Evolutionary conservation across 2,113 vertebrate species (phyloP).

Genomic region (Callipepla squamata): DNA sequence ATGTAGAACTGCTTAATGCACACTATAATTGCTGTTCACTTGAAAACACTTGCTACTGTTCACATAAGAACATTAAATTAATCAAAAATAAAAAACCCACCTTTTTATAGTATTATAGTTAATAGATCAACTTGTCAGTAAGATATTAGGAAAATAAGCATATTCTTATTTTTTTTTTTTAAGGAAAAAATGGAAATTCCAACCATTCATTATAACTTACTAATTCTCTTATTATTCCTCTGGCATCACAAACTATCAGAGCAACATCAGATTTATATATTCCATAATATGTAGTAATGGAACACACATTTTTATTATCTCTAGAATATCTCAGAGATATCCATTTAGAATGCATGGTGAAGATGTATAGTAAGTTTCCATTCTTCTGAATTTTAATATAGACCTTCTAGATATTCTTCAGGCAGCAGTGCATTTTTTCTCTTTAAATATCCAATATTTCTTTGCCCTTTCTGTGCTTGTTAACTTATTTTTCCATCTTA

Average conservation of each 20-base stretch:
- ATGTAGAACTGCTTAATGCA: background rate
- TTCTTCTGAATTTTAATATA: background rate
- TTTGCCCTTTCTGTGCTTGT: background rate
- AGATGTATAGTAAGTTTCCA: background rate
- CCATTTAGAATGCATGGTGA: background rate
- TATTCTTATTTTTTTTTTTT: background rate
- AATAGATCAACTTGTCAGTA: background rate
- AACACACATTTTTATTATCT: background rate
- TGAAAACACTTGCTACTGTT: background rate
- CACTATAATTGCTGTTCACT: background rate
- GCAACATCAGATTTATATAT: background rate
- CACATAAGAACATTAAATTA: background rate
- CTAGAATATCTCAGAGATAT: background rate
- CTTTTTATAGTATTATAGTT: background rate
- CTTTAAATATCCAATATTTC: background rate
- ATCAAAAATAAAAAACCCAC: background rate
- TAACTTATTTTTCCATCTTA: background rate
- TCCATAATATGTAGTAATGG: background rate
- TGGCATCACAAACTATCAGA: background rate
- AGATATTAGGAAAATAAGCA: background rate
- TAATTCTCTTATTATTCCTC: background rate
- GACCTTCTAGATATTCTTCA: background rate
- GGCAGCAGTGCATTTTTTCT: fast-evolving
- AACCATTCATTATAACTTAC: background rate
- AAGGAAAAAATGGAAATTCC: background rate